These are phyloP conservation scores for Drosophila lini DNA, from an alignment of 1,140 invertebrate species.

Conservation along the genomic window DNA sequence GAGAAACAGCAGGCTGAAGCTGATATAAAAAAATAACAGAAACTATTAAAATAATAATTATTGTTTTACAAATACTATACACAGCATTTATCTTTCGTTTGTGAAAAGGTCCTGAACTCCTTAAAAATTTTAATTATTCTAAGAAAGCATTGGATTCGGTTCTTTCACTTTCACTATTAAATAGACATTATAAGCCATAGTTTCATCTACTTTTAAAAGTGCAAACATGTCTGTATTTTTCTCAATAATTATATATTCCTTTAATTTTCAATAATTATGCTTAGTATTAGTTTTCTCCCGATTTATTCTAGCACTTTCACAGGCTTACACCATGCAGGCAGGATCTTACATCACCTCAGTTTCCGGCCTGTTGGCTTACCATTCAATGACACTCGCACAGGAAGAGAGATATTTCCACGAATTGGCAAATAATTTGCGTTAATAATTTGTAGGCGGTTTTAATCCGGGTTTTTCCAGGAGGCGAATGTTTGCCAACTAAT, in stretches of 20 bases:
- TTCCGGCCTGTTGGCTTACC: conserved; percentile 41
- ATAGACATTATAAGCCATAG: not conserved
- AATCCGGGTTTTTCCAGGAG: conserved; percentile 20
- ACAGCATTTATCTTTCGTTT: not conserved
- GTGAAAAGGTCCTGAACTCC: not conserved
- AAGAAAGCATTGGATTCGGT: no score
- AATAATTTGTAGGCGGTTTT: conserved; percentile 16
- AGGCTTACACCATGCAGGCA: conserved; percentile 29
- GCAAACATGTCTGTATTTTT: fast-evolving
- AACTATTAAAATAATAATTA: not conserved
- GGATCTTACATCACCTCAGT: conserved; percentile 54
- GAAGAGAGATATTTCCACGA: conserved; percentile 24
- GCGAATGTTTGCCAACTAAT: conserved; percentile 36
- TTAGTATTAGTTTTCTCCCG: not conserved
- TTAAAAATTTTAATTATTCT: no score
- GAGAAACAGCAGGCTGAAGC: not conserved
- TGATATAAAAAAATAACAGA: not conserved
- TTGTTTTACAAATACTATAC: no score
- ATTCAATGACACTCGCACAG: conserved; percentile 42
- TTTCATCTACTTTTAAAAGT: not conserved
- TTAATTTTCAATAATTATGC: no score
- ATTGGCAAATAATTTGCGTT: not conserved
- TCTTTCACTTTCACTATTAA: conserved; percentile 4
- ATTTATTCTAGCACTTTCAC: conserved; percentile 24
- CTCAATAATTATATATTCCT: not conserved